A percentile compares a stretch with the other conserved stretches of the same genome.
Conservation (phyloP, 2,113 vertebrate genomes). For the Poeciliopsis occidentalis region DNA sequence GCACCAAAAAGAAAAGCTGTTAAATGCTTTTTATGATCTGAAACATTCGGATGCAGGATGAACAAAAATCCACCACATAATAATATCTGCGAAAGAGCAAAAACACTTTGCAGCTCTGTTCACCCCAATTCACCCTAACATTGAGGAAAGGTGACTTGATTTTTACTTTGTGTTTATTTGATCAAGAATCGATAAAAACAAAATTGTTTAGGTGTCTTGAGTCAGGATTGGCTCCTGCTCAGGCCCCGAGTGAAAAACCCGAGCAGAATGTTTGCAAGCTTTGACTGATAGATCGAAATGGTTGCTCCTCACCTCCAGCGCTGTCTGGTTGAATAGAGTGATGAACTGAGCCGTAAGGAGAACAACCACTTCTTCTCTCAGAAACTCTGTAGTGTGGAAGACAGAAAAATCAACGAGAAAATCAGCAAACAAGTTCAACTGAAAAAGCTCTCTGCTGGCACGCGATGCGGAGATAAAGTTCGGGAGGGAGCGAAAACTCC, state of each 20-base stretch:
- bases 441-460: constrained; percentile 27
- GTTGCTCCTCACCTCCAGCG: constrained; percentile 80
- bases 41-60: no score
- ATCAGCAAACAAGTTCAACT: constrained; percentile 31
- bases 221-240: constrained; percentile 28
- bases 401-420: constrained; percentile 28
- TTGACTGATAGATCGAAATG: constrained; percentile 51
- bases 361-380: constrained; percentile 86
- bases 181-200: background rate
- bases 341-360: constrained; percentile 88
- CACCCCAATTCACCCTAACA: background rate
- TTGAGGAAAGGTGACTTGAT: constrained; percentile 6
- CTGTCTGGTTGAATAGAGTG: constrained; percentile 88
- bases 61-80: no score
- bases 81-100: no score
- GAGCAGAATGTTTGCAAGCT: constrained; percentile 55
- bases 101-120: background rate
- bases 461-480: constrained; percentile 27
- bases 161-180: constrained; percentile 4
- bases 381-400: constrained; percentile 71
- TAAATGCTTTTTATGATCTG: no score
- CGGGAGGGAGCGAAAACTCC: constrained; percentile 23
- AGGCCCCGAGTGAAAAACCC: constrained; percentile 30
- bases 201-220: background rate
- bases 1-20: no score